Conservation (phyloP, 2,797 vertebrate genomes). For the Micropoecilia bifurca region DNA sequence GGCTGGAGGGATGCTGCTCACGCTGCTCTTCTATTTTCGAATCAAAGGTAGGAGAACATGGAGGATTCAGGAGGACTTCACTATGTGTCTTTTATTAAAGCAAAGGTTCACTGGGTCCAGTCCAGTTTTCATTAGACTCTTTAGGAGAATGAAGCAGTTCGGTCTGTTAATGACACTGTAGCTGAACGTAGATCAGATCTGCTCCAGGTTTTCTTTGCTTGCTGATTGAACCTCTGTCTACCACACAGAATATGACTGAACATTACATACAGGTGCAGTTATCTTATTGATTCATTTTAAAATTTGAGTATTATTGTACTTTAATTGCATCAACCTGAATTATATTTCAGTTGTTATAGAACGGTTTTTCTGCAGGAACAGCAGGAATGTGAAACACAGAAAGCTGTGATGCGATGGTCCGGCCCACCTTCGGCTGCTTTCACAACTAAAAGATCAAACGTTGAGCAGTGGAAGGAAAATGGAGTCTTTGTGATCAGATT, state of each 20-base stretch:
- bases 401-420: neutral
- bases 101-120: neutral
- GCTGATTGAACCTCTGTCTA: constrained; percentile 9
- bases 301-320: neutral
- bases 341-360: neutral
- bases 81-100: neutral
- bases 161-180: neutral
- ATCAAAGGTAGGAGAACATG: constrained; percentile 76
- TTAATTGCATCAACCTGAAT: neutral
- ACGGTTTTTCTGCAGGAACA: neutral
- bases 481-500: neutral
- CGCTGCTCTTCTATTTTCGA: constrained; percentile 80
- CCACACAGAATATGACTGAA: neutral
- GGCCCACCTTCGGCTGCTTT: neutral
- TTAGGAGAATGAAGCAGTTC: neutral
- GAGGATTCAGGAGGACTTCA: neutral
- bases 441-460: neutral
- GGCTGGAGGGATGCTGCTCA: constrained; percentile 79
- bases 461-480: neutral
- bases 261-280: neutral
- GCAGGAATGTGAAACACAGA: neutral
- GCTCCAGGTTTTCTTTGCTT: constrained; percentile 14
- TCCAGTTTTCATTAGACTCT: neutral
- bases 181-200: constrained; percentile 29
- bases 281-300: neutral